phyloP scores from a whole-genome alignment of 2,888 invertebrate genomes.

The Dicycla oo region DNA sequence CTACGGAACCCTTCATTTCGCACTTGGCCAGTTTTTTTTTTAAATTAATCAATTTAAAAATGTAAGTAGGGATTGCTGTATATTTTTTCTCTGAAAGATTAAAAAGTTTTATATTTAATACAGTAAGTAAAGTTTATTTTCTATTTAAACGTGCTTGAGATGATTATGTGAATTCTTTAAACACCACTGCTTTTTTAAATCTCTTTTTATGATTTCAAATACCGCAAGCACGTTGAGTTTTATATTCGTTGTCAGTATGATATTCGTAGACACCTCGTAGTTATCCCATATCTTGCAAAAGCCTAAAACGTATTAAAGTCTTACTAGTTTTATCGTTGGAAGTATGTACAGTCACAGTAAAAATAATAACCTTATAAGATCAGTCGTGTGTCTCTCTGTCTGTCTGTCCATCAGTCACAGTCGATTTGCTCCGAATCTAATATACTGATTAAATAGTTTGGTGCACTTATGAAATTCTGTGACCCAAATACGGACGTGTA shows the following conservation, averaged over 20 bases:
- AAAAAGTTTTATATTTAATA: background rate
- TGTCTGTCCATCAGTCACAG: no score
- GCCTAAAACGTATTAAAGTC: no score
- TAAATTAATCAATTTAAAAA: conserved; percentile 12
- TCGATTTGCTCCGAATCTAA: no score
- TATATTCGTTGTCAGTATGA: background rate
- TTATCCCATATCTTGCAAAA: background rate
- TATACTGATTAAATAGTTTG: no score
- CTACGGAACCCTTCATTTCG: no score
- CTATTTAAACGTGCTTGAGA: background rate
- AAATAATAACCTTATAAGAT: no score
- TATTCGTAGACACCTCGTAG: background rate
- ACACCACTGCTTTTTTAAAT: background rate
- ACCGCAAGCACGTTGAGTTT: background rate
- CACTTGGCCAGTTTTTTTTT: no score
- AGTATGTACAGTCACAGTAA: no score
- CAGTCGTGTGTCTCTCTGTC: no score
- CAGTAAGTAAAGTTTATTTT: background rate
- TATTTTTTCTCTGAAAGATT: background rate
- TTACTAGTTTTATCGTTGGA: no score
- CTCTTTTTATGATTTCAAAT: background rate
- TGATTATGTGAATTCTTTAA: background rate
- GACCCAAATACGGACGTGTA: no score
- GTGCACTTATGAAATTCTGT: no score
- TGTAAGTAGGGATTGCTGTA: background rate